A percentile compares a stretch with the other conserved stretches of the same genome.
These are phyloP conservation scores for Rhombomys opimus DNA, from an alignment of 2,113 vertebrate genomes.

Conservation along the genomic window DNA sequence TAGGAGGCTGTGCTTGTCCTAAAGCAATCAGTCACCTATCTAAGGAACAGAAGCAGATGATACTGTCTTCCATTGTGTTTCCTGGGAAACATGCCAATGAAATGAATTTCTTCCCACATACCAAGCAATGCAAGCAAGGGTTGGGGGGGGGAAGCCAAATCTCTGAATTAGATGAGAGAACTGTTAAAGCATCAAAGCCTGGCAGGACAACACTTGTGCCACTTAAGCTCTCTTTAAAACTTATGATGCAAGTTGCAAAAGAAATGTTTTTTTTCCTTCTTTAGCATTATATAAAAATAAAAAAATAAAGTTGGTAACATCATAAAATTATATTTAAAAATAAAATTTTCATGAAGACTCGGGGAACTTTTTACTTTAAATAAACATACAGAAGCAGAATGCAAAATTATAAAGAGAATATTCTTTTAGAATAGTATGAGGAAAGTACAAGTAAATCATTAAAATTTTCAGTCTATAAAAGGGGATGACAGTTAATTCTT, in stretches of 20 bases:
- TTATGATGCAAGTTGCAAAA: not conserved
- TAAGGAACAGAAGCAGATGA: not conserved
- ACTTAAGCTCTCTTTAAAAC: not conserved
- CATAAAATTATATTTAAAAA: slow-evolving; percentile 39
- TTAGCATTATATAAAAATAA: not conserved
- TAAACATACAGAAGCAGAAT: slow-evolving; percentile 48
- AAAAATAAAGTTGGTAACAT: not conserved
- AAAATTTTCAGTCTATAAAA: slow-evolving; percentile 14
- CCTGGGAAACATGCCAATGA: not conserved
- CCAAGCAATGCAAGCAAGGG: not conserved
- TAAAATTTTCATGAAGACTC: not conserved
- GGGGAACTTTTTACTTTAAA: not conserved
- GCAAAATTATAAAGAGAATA: not conserved
- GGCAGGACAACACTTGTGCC: not conserved
- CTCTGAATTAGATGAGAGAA: not conserved
- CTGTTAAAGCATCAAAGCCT: not conserved
- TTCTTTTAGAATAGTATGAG: slow-evolving; percentile 8
- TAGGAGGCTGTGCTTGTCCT: not conserved
- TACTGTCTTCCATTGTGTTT: slow-evolving; percentile 8
- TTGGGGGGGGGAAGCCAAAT: not conserved
- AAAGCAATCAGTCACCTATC: slow-evolving; percentile 2
- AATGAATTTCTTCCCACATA: not conserved
- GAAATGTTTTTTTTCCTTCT: slow-evolving; percentile 12
- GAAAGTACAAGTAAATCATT: not conserved
- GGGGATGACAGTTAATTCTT: not conserved